Percentiles rank a stretch among this genome's conserved stretches.
Evolutionary conservation across 1,140 invertebrate species (phyloP).

Genomic region (Lepidurus arcticus): DNA sequence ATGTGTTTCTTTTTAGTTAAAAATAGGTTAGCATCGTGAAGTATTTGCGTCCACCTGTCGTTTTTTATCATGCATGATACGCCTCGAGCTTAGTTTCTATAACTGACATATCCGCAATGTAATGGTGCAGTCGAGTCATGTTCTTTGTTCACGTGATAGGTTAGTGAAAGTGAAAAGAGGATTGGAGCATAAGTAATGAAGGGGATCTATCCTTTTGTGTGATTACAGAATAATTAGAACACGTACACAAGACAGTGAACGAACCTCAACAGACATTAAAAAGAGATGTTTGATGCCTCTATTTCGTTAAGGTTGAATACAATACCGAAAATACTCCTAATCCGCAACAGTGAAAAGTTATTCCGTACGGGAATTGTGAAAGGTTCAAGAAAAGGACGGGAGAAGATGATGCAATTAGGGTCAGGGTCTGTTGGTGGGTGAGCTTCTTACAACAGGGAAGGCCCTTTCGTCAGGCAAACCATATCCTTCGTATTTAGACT

Average conservation of each 20-base stretch:
- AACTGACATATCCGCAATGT: background rate
- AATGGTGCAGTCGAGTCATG: background rate
- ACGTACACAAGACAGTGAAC: background rate
- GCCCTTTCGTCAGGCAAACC: background rate
- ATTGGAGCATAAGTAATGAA: background rate
- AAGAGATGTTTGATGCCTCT: too few relatives aligned
- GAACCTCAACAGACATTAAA: background rate
- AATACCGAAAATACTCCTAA: too few relatives aligned
- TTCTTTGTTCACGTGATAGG: conserved; percentile 13
- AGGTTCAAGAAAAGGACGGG: background rate
- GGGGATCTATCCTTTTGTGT: background rate
- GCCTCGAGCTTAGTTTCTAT: too few relatives aligned
- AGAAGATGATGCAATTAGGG: background rate
- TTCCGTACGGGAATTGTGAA: background rate
- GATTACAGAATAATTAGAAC: background rate
- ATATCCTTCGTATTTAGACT: background rate
- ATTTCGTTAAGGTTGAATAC: too few relatives aligned
- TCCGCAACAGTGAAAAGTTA: background rate
- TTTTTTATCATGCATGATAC: too few relatives aligned
- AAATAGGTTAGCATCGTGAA: too few relatives aligned
- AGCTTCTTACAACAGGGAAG: background rate
- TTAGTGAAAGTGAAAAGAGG: background rate
- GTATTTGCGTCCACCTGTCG: too few relatives aligned
- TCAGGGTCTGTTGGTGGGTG: background rate
- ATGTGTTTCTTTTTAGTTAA: too few relatives aligned